Evolutionary conservation across 2,113 vertebrate genomes (phyloP).

Genomic region (Neotoma lepida): DNA sequence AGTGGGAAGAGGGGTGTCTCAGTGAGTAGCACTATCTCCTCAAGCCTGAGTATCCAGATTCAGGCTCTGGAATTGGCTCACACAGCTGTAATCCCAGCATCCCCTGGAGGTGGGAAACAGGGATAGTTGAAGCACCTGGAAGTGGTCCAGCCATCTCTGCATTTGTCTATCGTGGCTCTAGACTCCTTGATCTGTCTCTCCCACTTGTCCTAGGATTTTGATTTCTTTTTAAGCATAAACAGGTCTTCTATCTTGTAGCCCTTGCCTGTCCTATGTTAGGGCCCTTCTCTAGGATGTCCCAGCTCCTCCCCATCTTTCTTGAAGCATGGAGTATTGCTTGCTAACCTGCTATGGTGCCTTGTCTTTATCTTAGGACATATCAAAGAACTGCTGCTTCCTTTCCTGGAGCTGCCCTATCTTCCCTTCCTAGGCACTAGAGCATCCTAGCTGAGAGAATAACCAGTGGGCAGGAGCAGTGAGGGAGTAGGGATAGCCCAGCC

Average conservation of each 20-base stretch:
- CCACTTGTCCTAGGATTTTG: neutral
- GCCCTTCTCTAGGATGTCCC: neutral
- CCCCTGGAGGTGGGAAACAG: neutral
- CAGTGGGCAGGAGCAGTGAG: neutral
- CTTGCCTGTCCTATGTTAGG: neutral
- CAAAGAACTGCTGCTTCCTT: neutral
- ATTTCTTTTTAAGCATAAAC: neutral
- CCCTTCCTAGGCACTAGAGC: neutral
- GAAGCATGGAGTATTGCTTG: neutral
- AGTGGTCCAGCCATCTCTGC: neutral
- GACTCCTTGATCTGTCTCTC: neutral
- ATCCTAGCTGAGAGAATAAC: neutral
- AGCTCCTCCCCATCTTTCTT: neutral
- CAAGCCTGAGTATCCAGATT: neutral
- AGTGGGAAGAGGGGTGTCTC: neutral
- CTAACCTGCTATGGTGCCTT: neutral
- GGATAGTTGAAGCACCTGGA: too few species aligned
- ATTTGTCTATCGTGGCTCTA: neutral
- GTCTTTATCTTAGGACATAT: neutral
- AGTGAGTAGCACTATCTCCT: neutral
- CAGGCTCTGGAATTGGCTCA: neutral
- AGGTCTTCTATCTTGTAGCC: neutral
- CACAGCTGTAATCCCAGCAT: neutral
- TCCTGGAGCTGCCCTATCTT: neutral
- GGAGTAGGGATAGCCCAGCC: too few species aligned